Evolutionary conservation across 2,888 invertebrate genomes (phyloP), one percentile per base, ranked within the genome.

Genomic region (Monopis laevigella): DNA sequence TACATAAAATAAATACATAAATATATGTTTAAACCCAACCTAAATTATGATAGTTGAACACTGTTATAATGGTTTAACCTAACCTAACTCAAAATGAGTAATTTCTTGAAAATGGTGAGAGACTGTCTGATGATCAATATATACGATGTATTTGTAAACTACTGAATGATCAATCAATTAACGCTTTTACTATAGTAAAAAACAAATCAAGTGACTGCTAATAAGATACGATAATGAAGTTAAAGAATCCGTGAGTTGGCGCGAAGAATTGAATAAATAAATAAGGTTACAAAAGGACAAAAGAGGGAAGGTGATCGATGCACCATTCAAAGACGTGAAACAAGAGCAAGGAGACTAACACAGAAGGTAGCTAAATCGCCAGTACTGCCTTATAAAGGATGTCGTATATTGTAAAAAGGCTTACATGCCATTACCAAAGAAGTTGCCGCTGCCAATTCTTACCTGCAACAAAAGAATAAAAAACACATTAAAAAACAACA

Each of bases 391-490:
- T 36, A 36, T 36, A 36, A 19, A 36, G 36, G 36, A 36, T 12
- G 36, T 36, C 36, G 36, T 36, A 36, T 36, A 36, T 36, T 36
- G 36, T 12, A 21, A 36, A 36, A 21, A 36, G 27, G 13, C n/a
- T 27, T 11, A 39, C 28, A 28, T 39, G 26, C 16, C 39, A 17
- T 27, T 39, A 39, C 39, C 39, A 27, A 28, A 39, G 28, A 39
- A 39, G 39, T 19, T 39, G 39, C 39, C 39, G 28, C 39, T 13
- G 19, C 36, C 36, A 36, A 36, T 36, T 36, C 36, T 21, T 36
- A 36, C 36, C 36, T 36, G 36, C 36, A 36, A 36, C 36, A 36
- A 36, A 21, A 21, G 21, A 36, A 36, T 6, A 24, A 16, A 36
- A 36, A 19, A 36, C 13, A 36, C 36, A 16, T 36, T 36, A 36